These are phyloP conservation scores for Novumbra hubbsi DNA, from an alignment of 2,797 vertebrate genomes.

Conservation along the genomic window DNA sequence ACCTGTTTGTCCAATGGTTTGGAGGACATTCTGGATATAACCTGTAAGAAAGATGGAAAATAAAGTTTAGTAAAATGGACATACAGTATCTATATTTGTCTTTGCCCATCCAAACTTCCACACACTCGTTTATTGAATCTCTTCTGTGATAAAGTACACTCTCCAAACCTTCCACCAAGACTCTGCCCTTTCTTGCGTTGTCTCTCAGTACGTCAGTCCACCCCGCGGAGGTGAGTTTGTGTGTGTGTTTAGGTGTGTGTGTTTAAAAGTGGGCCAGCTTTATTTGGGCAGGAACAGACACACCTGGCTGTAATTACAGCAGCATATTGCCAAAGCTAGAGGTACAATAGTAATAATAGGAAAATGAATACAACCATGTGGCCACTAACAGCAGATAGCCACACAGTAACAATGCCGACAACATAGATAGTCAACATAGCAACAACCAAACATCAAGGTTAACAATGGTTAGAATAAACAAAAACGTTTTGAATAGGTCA, in stretches of 20 bases:
- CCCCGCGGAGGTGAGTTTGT: constrained; percentile 31
- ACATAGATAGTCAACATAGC: too few species aligned
- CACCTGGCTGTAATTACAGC: constrained; percentile 62
- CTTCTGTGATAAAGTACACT: background rate
- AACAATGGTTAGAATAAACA: too few species aligned
- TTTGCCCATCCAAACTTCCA: background rate
- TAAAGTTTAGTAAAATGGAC: constrained; percentile 9
- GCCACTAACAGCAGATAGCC: too few species aligned
- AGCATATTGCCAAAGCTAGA: too few species aligned
- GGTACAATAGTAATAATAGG: too few species aligned
- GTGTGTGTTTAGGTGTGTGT: constrained; percentile 14
- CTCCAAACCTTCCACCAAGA: background rate
- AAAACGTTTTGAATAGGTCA: too few species aligned
- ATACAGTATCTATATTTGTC: background rate
- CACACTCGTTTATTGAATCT: background rate
- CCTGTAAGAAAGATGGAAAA: constrained; percentile 56
- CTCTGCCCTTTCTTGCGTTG: constrained; percentile 33
- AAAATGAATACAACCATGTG: too few species aligned
- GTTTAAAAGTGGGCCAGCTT: constrained; percentile 32
- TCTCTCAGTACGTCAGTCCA: constrained; percentile 39
- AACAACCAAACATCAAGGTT: too few species aligned
- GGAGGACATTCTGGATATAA: constrained; percentile 64
- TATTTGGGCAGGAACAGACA: constrained; percentile 40
- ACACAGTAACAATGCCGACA: too few species aligned
- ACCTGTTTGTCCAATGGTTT: constrained; percentile 65